A percentile compares a stretch with the other conserved stretches of the same genome.
Conservation (phyloP, 1,140 invertebrate species). For the Cataglyphis hispanica region DNA sequence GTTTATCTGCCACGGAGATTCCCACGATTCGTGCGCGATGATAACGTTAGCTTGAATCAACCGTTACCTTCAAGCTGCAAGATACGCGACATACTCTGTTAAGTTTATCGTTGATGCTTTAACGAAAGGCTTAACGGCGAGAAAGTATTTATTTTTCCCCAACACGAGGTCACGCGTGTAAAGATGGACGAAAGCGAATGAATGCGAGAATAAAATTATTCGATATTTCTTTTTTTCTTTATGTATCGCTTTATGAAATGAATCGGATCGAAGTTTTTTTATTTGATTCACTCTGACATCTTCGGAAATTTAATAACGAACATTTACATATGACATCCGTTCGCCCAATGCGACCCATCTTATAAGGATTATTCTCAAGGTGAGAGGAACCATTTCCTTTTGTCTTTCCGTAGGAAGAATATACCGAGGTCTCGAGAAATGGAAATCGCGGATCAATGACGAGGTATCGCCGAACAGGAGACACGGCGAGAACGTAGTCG, state of each 20-base stretch:
- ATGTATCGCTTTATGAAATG: too few species aligned
- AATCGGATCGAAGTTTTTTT: too few species aligned
- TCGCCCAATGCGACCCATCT: neutral
- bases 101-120: neutral
- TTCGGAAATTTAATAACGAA: neutral
- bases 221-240: too few species aligned
- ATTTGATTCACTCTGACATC: too few species aligned
- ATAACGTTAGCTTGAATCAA: neutral
- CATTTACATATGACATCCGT: neutral
- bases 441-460: constrained; percentile 49
- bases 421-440: constrained; percentile 5
- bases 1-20: neutral
- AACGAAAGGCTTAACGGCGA: too few species aligned
- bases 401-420: neutral
- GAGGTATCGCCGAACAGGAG: constrained; percentile 38
- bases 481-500: constrained; percentile 27
- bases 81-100: neutral
- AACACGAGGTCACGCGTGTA: too few species aligned
- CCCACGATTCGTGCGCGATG: neutral
- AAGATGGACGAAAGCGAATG: too few species aligned
- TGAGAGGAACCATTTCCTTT: neutral
- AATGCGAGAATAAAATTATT: too few species aligned
- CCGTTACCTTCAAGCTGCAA: neutral
- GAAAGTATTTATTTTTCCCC: too few species aligned
- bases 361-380: neutral